phyloP scores from a whole-genome alignment of 1,140 invertebrate species.

The Argopecten irradians region DNA sequence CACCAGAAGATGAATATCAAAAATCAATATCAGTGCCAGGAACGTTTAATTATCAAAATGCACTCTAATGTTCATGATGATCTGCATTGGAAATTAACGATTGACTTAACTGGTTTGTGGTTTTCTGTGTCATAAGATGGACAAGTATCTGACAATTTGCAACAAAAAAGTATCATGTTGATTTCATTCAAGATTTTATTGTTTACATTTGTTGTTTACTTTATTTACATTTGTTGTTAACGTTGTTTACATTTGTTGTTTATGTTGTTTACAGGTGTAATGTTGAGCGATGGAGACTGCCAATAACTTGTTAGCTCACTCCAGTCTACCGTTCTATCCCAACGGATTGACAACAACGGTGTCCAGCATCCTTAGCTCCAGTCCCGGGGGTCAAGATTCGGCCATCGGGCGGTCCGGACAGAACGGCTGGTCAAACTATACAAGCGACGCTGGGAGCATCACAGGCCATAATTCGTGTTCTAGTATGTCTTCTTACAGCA shows the following conservation, averaged over 20 bases:
- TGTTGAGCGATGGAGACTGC: constrained; percentile 67
- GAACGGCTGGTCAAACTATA: constrained; percentile 71
- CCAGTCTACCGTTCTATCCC: constrained; percentile 68
- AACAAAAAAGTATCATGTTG: too few relatives aligned
- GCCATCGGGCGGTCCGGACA: constrained; percentile 62
- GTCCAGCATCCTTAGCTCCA: constrained; percentile 64
- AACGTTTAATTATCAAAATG: too few relatives aligned
- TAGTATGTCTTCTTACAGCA: constrained; percentile 71
- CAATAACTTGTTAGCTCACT: constrained; percentile 69
- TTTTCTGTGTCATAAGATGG: too few relatives aligned
- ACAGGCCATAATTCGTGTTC: constrained; percentile 70
- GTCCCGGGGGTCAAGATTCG: constrained; percentile 61
- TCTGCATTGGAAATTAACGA: too few relatives aligned
- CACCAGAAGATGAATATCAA: too few relatives aligned
- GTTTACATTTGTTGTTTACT: background rate
- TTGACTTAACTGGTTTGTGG: too few relatives aligned
- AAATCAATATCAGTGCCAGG: too few relatives aligned
- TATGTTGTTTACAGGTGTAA: constrained; percentile 60
- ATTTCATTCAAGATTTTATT: too few relatives aligned
- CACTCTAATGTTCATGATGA: too few relatives aligned
- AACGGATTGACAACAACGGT: constrained; percentile 62
- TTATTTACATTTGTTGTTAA: too few relatives aligned
- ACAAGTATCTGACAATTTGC: too few relatives aligned
- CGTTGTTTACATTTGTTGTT: background rate
- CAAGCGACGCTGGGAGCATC: constrained; percentile 57